Percentiles rank a stretch among this genome's conserved stretches.
Evolutionary conservation across 2,888 invertebrate species (phyloP).

Genomic region (Conops quadrifasciatus): DNA sequence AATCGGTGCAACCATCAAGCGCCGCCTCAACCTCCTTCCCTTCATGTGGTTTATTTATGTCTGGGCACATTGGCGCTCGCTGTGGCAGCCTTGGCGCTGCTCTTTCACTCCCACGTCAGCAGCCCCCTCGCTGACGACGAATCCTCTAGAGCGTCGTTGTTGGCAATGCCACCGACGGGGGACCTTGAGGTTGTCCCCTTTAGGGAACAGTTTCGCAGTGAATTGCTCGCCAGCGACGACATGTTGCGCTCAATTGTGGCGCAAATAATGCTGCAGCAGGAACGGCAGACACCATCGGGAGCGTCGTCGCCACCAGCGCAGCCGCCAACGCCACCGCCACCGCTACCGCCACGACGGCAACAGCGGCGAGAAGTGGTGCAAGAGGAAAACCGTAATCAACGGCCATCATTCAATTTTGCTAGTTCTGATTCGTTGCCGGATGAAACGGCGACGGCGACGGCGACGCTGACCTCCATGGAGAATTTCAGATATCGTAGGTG

Average conservation of each 20-base stretch:
- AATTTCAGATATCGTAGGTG: slow-evolving; percentile 28
- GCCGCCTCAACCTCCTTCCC: slow-evolving; percentile 36
- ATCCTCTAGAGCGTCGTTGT: slow-evolving; percentile 11
- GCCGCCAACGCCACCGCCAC: not conserved
- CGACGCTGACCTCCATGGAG: not conserved
- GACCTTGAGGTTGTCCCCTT: slow-evolving; percentile 40
- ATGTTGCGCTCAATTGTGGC: slow-evolving; percentile 51
- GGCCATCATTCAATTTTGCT: no score
- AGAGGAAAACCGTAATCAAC: not conserved
- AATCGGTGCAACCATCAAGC: slow-evolving; percentile 4
- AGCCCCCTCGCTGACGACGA: slow-evolving; percentile 8
- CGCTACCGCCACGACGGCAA: not conserved
- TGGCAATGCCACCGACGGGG: not conserved
- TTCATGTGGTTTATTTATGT: slow-evolving; percentile 54
- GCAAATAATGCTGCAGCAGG: slow-evolving; percentile 49
- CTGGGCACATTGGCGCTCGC: slow-evolving; percentile 56
- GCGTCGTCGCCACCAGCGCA: slow-evolving; percentile 6
- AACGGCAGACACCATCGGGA: slow-evolving; percentile 34
- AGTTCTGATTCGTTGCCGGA: not conserved
- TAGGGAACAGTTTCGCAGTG: slow-evolving; percentile 53
- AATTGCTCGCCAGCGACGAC: slow-evolving; percentile 54
- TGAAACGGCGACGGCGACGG: not conserved
- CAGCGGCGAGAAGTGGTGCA: not conserved
- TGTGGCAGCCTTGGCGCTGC: slow-evolving; percentile 55
- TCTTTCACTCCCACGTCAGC: slow-evolving; percentile 56